Percentiles rank a stretch among this genome's conserved stretches.
phyloP scores from a whole-genome alignment of 2,113 vertebrate genomes.

The Columba livia region DNA sequence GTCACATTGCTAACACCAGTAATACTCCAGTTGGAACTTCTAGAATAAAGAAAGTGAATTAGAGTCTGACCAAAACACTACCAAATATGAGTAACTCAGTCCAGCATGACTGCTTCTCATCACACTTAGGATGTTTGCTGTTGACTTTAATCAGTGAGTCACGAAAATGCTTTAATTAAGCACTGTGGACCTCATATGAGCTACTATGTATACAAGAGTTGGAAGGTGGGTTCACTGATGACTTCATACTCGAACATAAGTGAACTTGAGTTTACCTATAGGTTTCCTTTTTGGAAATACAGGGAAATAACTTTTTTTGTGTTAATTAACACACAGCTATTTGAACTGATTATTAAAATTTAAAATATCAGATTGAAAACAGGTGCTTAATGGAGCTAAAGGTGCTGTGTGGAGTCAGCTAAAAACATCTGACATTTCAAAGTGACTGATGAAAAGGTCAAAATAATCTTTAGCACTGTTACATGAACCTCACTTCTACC shows the following conservation, averaged over 20 bases:
- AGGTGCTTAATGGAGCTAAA: not conserved
- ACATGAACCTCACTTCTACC: not conserved
- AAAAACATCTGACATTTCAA: slow-evolving; percentile 44
- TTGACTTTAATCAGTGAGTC: not conserved
- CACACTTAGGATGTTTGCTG: not conserved
- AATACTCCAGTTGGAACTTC: not conserved
- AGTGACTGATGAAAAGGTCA: slow-evolving; percentile 47
- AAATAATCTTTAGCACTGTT: slow-evolving; percentile 7
- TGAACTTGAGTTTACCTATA: not conserved
- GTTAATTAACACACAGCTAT: not conserved
- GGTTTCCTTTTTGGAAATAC: not conserved
- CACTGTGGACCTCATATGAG: not conserved
- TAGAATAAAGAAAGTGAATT: not conserved
- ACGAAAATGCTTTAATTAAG: not conserved
- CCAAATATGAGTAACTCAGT: not conserved
- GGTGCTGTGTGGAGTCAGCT: not conserved
- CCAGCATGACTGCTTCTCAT: not conserved
- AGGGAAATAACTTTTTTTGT: not conserved
- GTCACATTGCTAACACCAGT: not conserved
- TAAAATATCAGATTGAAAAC: not conserved
- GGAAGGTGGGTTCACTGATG: not conserved
- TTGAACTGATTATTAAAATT: not conserved
- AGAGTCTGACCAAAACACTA: not conserved
- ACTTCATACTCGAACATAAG: not conserved
- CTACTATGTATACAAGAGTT: not conserved